Evolutionary conservation across 2,797 vertebrate species (phyloP), one percentile per base, ranked within the genome.

Genomic region (Lutjanus campechanus): DNA sequence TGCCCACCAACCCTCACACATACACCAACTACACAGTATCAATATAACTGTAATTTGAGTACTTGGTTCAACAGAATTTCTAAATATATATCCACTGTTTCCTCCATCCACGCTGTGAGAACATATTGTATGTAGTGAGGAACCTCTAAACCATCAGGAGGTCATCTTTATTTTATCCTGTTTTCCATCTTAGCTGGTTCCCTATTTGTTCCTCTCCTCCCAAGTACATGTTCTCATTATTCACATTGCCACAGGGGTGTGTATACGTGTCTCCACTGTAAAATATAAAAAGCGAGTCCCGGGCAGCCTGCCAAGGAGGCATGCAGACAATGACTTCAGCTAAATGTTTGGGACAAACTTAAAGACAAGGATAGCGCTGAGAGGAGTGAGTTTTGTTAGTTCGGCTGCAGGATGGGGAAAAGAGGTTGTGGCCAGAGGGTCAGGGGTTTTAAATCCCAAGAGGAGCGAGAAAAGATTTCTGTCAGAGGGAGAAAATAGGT

Each of bases 171-270:
- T 86, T 88, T 85, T 69, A 89, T 89, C 84, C 77, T 78, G 72
- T 76, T 77, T 86, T 84, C 83, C 50, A 81, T 89, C 84, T 77
- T 64, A 0, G 10, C 58, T 8, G 43, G 36, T 84, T 86, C 80
- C 43, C 80, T 77, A 69, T 92, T 84, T 89, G 82, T 88, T 90
- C 86, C 80, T 78, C 79, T 82, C 79, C 78, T 84, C 72, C 82
- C 68, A 75, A 84, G 85, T 80, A 82, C 85, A 87, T 64, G 88
- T 82, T 89, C 83, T 88, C 87, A 90, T 89, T 87, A 91, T 85
- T 88, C 84, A 83, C 84, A 84, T 82, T 79, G 83, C 87, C 87
- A 85, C 75, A 44, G 90, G 88, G 79, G 65, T 54, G 77, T 59
- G 75, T 87, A 61, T 73, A 80, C 40, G 77, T 91, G 85, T 87